Evolutionary conservation across 2,797 vertebrate species (phyloP).

Genomic region (Saxicola maurus): DNA sequence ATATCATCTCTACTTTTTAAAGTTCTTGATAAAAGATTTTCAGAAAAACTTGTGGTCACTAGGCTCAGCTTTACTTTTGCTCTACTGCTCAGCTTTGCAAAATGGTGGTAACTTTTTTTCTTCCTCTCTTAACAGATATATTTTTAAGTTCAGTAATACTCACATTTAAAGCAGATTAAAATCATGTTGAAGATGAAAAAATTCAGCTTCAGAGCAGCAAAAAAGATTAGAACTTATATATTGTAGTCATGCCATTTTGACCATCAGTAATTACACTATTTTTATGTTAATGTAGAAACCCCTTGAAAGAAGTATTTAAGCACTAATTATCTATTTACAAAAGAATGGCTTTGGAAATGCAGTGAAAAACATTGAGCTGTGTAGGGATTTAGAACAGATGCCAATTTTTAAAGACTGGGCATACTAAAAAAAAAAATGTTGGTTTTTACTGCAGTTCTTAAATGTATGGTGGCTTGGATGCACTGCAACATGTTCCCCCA

Average conservation of each 20-base stretch:
- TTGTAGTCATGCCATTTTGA: constrained; percentile 55
- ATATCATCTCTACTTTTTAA: not conserved
- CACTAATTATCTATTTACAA: constrained; percentile 65
- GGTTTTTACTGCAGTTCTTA: not conserved
- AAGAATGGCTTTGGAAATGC: constrained; percentile 54
- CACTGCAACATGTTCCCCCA: not conserved
- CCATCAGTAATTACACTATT: constrained; percentile 53
- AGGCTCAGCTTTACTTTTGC: not conserved
- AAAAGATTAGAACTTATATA: constrained; percentile 50
- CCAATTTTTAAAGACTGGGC: constrained; percentile 38
- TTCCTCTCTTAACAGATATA: not conserved
- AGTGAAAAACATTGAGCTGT: constrained; percentile 27
- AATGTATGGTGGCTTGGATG: not conserved
- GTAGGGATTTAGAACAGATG: constrained; percentile 49
- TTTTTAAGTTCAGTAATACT: constrained; percentile 1
- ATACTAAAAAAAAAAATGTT: not conserved
- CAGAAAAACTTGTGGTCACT: not conserved
- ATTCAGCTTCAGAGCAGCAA: constrained; percentile 35
- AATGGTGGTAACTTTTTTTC: not conserved
- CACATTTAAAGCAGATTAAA: constrained; percentile 9
- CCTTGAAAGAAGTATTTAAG: constrained; percentile 62
- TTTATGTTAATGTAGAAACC: constrained; percentile 58
- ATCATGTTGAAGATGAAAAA: constrained; percentile 15
- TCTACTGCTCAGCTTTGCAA: not conserved
- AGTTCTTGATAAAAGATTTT: not conserved